A percentile compares a stretch with the other conserved stretches of the same genome.
Conservation (phyloP, 2,888 invertebrate species). For the Scaeva pyrastri region DNA sequence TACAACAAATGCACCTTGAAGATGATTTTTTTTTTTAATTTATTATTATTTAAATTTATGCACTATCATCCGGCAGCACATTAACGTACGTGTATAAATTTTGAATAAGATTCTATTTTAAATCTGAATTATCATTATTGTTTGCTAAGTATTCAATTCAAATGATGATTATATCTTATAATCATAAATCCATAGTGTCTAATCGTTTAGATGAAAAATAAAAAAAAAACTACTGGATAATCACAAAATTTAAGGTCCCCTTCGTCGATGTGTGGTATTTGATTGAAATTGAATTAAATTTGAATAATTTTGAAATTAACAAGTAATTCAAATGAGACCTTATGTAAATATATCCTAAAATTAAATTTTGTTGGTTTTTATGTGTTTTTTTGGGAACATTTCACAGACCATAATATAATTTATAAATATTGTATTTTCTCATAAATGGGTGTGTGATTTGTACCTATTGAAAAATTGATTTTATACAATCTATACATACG, state of each 20-base stretch:
- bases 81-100: not conserved
- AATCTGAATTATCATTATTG: constrained; percentile 5
- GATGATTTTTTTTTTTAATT: constrained; percentile 37
- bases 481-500: not conserved
- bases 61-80: constrained; percentile 12
- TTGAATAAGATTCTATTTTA: constrained; percentile 35
- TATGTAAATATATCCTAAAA: not conserved
- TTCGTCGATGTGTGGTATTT: constrained; percentile 9
- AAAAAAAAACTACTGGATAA: not conserved
- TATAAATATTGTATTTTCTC: not conserved
- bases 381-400: constrained; percentile 25
- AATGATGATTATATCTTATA: constrained; percentile 38
- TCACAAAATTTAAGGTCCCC: not conserved
- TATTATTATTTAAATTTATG: constrained; percentile 17
- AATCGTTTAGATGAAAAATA: constrained; percentile 14
- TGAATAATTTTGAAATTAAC: constrained; percentile 63
- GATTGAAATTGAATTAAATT: not conserved
- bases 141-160: constrained; percentile 21
- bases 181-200: not conserved
- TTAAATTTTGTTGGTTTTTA: constrained; percentile 3
- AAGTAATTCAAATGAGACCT: constrained; percentile 42
- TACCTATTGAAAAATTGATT: too few relatives aligned
- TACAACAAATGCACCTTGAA: constrained; percentile 46
- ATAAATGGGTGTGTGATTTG: not conserved
- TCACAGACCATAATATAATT: constrained; percentile 29